These are phyloP conservation scores for Oligia fasciuncula DNA, from an alignment of 2,888 invertebrate species.

Conservation along the genomic window DNA sequence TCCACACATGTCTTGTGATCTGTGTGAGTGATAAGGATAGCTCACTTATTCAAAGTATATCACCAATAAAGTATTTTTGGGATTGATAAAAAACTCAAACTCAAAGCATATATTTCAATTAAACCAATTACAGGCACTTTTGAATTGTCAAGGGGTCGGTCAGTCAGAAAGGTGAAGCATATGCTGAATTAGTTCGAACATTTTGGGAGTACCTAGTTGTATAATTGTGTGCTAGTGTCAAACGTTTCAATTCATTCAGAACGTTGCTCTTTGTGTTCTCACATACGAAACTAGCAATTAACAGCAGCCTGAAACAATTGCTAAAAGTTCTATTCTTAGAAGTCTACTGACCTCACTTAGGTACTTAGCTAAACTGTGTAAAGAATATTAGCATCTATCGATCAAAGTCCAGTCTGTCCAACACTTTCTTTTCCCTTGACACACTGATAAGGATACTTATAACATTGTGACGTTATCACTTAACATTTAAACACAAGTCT, in stretches of 20 bases:
- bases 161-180: too few relatives aligned
- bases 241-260: conserved; percentile 7
- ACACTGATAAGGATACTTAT: conserved; percentile 1
- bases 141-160: too few relatives aligned
- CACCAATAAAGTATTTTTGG: too few relatives aligned
- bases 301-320: not conserved
- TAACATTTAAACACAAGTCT: not conserved
- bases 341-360: not conserved
- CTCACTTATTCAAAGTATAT: not conserved
- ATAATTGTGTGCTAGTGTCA: not conserved
- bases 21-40: not conserved
- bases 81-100: not conserved
- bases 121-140: too few relatives aligned
- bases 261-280: not conserved
- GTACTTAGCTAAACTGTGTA: not conserved
- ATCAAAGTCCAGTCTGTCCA: not conserved
- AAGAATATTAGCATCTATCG: conserved; percentile 4
- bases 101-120: too few relatives aligned
- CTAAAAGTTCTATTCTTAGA: conserved; percentile 8
- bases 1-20: not conserved
- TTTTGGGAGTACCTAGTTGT: not conserved
- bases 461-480: conserved; percentile 5
- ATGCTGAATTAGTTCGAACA: not conserved
- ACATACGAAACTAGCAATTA: not conserved
- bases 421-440: conserved; percentile 30